phyloP scores from a whole-genome alignment of 2,797 vertebrate species.

The Acanthopagrus latus region DNA sequence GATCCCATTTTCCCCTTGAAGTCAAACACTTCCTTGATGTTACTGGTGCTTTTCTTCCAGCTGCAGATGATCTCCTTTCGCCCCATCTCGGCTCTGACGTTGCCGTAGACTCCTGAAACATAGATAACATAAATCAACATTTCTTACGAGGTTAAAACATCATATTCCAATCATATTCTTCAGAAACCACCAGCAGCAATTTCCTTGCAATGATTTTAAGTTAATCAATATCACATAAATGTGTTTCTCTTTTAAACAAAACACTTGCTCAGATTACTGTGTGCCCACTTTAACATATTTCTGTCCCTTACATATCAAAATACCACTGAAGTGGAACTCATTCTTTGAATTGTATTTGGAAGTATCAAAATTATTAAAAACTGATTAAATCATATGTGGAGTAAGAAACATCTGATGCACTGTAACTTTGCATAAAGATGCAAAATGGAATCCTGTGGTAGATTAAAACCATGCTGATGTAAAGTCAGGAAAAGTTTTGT shows the following conservation, averaged over 20 bases:
- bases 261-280: neutral
- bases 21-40: constrained; percentile 93
- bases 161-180: neutral
- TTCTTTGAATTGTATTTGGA: neutral
- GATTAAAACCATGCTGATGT: neutral
- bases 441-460: neutral
- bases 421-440: neutral
- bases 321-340: neutral
- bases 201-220: neutral
- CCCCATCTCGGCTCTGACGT: constrained; percentile 91
- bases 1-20: constrained; percentile 95
- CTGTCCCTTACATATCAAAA: neutral
- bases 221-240: neutral
- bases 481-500: too few species aligned
- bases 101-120: constrained; percentile 70
- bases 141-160: neutral
- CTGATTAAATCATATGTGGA: neutral
- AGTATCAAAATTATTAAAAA: neutral
- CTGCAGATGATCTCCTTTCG: constrained; percentile 89
- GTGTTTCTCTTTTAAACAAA: neutral
- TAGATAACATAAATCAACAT: neutral
- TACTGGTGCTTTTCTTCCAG: constrained; percentile 94
- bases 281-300: neutral
- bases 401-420: neutral
- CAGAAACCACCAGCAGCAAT: neutral